Evolutionary conservation across 2,797 vertebrate genomes (phyloP), one percentile per base, ranked within the genome.

Genomic region (Philypnodon macrostomus): DNA sequence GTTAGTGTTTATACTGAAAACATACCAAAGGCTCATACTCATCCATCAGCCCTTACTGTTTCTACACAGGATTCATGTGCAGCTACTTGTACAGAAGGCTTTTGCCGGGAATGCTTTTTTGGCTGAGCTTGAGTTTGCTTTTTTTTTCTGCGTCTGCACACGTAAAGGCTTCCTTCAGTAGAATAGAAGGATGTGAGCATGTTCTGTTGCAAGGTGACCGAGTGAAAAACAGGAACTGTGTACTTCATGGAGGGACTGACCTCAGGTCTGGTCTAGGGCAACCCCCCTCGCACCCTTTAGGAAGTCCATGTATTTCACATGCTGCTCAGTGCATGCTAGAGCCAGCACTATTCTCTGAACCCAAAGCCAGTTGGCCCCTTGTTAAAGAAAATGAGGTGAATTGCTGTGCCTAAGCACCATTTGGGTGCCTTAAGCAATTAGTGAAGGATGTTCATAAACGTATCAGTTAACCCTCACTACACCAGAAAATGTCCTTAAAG

Each of bases 151-250:
- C 67, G 62, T 74, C 62, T 70, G 78, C 74, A 77, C 73, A 80
- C 72, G 70, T 74, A 70, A 46, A 47, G 58, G 71, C 58, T 88
- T 88, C 83, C 84, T 86, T 76, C 53, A 77, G 75, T 60, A 89
- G 87, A 91, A 91, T 88, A 64, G 79, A 81, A 90, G 90, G 89
- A 91, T 90, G 85, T 89, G 75, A 26, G 80, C 67, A 53, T 81
- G 69, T 77, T 84, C 77, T 75, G 66, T 50, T 61, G 73, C 63
- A 67, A 82, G 70, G 73, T 73, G 75, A 74, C 70, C 24, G 8
- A 51, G 57, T 51, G 68, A 84, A 89, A 88, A 89, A 90, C 90
- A 91, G 89, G 88, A 91, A 89, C 78, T 11, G 61, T 56, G 63
- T 49, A 67, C 75, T 80, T 76, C 52, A 58, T 19, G 47, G 54